Base-by-base conservation (phyloP, 2,797 vertebrate genomes). In the Enteromius radiatus region DNA sequence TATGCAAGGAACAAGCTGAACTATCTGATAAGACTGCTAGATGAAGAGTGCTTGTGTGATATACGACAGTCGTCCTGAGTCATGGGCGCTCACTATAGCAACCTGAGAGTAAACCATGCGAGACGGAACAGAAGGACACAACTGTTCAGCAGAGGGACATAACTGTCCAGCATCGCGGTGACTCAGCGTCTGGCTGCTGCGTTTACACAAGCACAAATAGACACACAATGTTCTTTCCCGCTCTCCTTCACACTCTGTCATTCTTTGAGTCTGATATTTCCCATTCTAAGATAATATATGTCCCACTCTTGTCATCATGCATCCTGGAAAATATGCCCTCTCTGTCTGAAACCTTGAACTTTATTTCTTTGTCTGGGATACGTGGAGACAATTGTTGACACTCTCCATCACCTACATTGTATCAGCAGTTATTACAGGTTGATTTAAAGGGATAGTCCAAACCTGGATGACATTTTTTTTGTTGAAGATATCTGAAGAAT, bases 101-200 rank as follows among this genome's bases (percentile, higher is more conserved):
- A 63, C 41, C 59, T 73, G 54, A 47, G 56, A 73, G 41, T 19
- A 80, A 80, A 49, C 68, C 69, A 73, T 64, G 79, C 69, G 56
- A 73, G 79, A 81, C 28, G 0, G 14, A 73, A 81, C 54, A 73
- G 41, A 73, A 81, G 69, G 79, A 36, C 69, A 81, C 45, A 73
- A 81, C 79, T 73, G 68, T 73, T 28, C 78, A 61, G 73, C 54
- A 73, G 28, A 73, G 61, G 69, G 79, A 63, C 56, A 81, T 36
- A 81, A 81, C 79, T 73, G 67, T 45, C 36, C 79, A 49, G 54
- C 56, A 63, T 61, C 56, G 23, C 3, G 0, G 69, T 73, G 69
- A 81, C 28, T 81, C 79, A 63, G 69, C 43, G 3, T 73, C 56
- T 73, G 56, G 54, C 14, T 64, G 43, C 54, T 73, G 14, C 6